These are phyloP conservation scores for Drosophila cardini DNA, from an alignment of 1,140 invertebrate species.

Conservation along the genomic window DNA sequence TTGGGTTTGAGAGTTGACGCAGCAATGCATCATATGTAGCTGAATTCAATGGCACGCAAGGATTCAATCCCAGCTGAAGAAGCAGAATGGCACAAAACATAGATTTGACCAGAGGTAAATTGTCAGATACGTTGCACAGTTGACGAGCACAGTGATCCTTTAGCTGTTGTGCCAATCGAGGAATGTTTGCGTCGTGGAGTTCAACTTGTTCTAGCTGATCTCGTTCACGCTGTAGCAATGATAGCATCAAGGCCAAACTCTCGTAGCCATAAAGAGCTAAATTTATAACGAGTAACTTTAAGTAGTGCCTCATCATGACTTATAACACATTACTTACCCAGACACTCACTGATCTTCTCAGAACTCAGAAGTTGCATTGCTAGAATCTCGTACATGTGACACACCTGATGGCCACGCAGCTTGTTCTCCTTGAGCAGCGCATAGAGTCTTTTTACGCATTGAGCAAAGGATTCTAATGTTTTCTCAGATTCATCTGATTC, in stretches of 20 bases:
- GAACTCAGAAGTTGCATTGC: conserved; percentile 27
- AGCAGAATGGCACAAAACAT: conserved; percentile 46
- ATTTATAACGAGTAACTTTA: neutral
- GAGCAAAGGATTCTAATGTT: conserved; percentile 24
- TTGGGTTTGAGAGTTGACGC: conserved; percentile 15
- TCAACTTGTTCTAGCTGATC: neutral
- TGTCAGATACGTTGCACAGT: conserved; percentile 1
- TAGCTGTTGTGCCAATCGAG: conserved; percentile 31
- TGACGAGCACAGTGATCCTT: conserved; percentile 29
- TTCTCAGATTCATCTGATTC: neutral
- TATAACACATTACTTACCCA: conserved; percentile 30
- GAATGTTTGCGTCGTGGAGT: neutral
- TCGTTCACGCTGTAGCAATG: conserved; percentile 6
- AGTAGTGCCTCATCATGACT: neutral
- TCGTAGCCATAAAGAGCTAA: conserved; percentile 55
- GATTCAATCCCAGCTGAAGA: conserved; percentile 25
- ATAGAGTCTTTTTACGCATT: conserved; percentile 35
- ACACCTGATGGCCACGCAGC: conserved; percentile 25
- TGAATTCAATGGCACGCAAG: conserved; percentile 14
- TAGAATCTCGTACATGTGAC: conserved; percentile 36
- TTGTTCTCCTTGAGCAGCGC: conserved; percentile 37
- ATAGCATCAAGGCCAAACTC: conserved; percentile 56
- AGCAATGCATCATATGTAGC: conserved; percentile 36
- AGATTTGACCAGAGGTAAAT: conserved; percentile 34
- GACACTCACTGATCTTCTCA: neutral